Evolutionary conservation across 2,797 vertebrate genomes (phyloP), one percentile per base, ranked within the genome.

Genomic region (Sebastolobus altivelis): DNA sequence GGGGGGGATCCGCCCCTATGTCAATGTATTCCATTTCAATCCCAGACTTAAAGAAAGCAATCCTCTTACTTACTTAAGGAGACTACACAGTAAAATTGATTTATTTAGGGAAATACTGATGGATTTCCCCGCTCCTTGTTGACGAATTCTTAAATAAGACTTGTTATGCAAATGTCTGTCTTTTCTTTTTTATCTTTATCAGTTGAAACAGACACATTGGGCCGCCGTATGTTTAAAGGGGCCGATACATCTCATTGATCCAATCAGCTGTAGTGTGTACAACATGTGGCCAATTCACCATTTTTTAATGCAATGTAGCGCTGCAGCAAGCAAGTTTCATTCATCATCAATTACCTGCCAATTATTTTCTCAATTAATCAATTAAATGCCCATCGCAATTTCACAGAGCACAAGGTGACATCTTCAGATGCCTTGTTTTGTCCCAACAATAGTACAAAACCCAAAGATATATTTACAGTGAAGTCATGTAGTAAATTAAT

Each of bases 11-110:
- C 87, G 80, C 93, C 93, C 88, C 92, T 65, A 77, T 92, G 92
- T 94, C 92, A 93, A 92, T 93, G 90, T 94, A 93, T 95, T 94
- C 93, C 93, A 93, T 93, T 94, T 93, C 92, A 93, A 94, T 93
- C 91, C 82, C 86, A 87, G 92, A 93, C 91, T 94, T 91, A 93
- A 94, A 91, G 89, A 87, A 94, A 88, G 74, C 91, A 93, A 94
- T 93, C 94, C 94, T 94, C 92, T 94, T 94, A 94, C 90, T 92
- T 89, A 92, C 91, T 94, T 91, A 93, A 89, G 83, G 82, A 87
- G 80, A 89, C 86, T 85, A 86, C 88, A 81, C 87, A 80, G 85
- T 86, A n/a, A 88, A 85, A 94, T 93, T 94, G 92, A 95, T 94
- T 94, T 89, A 93, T 94, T 94, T 88, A 79, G 85, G 79, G 78